A percentile compares a stretch with the other conserved stretches of the same genome.
These are phyloP conservation scores for Merluccius polli DNA, from an alignment of 2,797 vertebrate genomes.

Conservation along the genomic window DNA sequence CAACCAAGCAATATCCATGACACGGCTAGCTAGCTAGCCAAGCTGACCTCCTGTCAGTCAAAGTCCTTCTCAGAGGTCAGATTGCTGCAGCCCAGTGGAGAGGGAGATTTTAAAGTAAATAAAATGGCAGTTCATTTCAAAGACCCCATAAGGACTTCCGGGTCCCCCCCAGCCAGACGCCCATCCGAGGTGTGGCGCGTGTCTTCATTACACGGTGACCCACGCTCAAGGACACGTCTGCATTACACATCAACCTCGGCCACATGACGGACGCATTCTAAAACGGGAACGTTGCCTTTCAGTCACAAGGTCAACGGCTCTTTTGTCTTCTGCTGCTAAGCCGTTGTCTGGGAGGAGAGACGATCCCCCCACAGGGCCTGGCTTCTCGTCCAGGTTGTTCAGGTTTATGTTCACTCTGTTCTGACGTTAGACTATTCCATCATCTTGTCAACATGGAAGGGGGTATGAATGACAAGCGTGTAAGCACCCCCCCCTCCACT, in stretches of 20 bases:
- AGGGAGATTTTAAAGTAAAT: neutral
- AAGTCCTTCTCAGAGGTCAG: neutral
- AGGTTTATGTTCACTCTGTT: conserved; percentile 11
- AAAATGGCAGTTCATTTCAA: too few relatives aligned
- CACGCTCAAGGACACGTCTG: neutral
- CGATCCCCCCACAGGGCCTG: conserved; percentile 41
- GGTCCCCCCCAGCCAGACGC: too few relatives aligned
- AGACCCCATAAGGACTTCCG: neutral
- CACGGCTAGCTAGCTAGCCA: neutral
- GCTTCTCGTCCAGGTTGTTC: conserved; percentile 1
- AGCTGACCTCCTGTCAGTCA: neutral
- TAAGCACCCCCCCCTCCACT: neutral
- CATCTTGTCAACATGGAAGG: neutral
- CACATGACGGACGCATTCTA: conserved; percentile 23
- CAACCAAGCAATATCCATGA: neutral
- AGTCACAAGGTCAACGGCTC: conserved; percentile 44
- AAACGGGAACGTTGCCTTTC: conserved; percentile 33
- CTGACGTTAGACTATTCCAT: neutral
- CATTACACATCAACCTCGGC: conserved; percentile 34
- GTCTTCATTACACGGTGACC: neutral
- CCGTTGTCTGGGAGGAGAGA: conserved; percentile 38
- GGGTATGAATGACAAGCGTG: neutral
- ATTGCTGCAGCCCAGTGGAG: neutral
- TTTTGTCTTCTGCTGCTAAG: conserved; percentile 15
- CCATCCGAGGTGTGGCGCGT: neutral